phyloP scores from a whole-genome alignment of 2,797 vertebrate species.

The Sparidentex hasta region DNA sequence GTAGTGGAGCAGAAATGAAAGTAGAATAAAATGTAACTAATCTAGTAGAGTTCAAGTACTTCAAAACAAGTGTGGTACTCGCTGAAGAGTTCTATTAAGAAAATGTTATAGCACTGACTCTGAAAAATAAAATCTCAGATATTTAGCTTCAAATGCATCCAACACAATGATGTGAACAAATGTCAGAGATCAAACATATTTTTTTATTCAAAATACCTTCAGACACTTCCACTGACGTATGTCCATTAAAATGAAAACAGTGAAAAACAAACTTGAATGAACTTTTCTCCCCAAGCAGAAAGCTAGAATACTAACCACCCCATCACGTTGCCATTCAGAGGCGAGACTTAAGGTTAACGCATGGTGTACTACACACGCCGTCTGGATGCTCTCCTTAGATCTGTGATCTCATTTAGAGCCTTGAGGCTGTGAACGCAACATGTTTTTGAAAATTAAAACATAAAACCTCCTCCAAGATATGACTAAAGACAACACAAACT shows the following conservation, averaged over 20 bases:
- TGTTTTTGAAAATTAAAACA: constrained; percentile 16
- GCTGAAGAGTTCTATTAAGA: background rate
- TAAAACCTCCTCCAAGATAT: background rate
- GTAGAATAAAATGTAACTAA: background rate
- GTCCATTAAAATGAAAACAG: constrained; percentile 23
- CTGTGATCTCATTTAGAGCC: background rate
- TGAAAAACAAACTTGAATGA: constrained; percentile 25
- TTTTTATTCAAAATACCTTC: constrained; percentile 62
- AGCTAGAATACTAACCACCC: background rate
- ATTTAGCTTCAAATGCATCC: background rate
- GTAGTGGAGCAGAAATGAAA: background rate
- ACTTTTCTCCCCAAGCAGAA: constrained; percentile 10
- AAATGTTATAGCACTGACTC: background rate
- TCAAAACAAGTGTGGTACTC: background rate
- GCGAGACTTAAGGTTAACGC: background rate
- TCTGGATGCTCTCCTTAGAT: background rate
- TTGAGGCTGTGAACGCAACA: constrained; percentile 7
- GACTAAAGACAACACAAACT: constrained; percentile 23
- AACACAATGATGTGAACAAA: background rate
- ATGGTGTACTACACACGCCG: background rate
- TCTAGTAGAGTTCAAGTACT: background rate
- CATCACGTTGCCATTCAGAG: background rate
- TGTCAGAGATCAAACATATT: constrained; percentile 6
- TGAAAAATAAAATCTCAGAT: background rate
- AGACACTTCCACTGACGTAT: background rate